Base-by-base conservation (phyloP, 2,888 invertebrate species). In the Torymus texanus region DNA sequence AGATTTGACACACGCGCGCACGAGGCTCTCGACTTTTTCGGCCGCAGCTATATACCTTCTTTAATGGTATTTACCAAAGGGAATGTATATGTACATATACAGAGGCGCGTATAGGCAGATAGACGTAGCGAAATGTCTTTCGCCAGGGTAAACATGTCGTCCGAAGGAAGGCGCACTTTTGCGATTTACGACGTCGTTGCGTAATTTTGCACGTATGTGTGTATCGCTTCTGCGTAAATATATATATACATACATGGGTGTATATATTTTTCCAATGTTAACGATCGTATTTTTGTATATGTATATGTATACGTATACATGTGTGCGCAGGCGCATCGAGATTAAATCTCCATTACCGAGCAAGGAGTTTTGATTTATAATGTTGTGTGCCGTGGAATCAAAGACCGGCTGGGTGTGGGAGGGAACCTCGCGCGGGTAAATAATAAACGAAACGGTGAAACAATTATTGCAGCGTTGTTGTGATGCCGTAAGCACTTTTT, bases 281-380 rank as follows among this genome's bases (percentile, higher is more conserved):
- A 68, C 73, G 67, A 67, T 78, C 73, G 56, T 3, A 67, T 50
- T 73, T 78, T 78, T 78, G 55, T 55, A 13, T 13, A 10, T 14
- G n/a, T n/a, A n/a, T n/a, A n/a, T 29, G 10, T 16, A n/a, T 62
- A 21, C 21, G 61, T 29, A n/a, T 24, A 13, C 50, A 50, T n/a
- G n/a, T n/a, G 63, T 12, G 14, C 50, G 50, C 41, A 41, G 41
- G 41, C 41, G 51, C 55, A 41, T 24, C 62, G 67, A 78, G 78
- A 78, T 78, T 73, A 73, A 73, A 73, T 73, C 61, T 67, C 51
- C 56, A 78, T 78, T 78, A 68, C 68, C 50, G 67, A 16, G 21
- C n/a, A 16, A 41, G 13, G n/a, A 21, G 12, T 11, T 10, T 16
- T 73, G 62, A 78, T 78, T 73, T 78, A 66, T 29, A 58, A 62